Evolutionary conservation across 2,113 vertebrate species (phyloP).

Genomic region (Ochotona curzoniae): DNA sequence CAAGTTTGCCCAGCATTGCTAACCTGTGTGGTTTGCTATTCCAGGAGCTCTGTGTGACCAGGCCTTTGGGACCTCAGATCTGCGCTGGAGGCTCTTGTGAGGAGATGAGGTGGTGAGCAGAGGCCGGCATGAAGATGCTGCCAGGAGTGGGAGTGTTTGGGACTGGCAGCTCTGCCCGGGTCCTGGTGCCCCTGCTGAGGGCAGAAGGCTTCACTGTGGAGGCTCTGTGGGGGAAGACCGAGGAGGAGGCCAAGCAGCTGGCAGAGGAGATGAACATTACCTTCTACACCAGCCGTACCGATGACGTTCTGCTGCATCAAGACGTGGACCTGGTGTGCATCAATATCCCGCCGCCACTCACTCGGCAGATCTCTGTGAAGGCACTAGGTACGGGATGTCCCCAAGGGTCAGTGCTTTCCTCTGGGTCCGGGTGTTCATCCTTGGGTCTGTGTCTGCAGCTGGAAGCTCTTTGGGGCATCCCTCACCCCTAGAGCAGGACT

Average conservation of each 20-base stretch:
- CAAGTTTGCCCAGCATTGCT: not conserved
- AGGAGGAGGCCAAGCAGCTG: constrained; percentile 94
- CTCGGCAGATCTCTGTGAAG: constrained; percentile 97
- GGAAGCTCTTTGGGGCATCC: not conserved
- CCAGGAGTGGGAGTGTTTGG: constrained; percentile 99
- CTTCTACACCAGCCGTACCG: constrained; percentile 95
- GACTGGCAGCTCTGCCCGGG: constrained; percentile 94
- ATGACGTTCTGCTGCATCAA: constrained; percentile 96
- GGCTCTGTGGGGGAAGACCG: constrained; percentile 95
- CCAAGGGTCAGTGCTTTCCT: not conserved
- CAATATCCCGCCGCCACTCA: constrained; percentile 96
- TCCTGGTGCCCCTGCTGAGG: constrained; percentile 94
- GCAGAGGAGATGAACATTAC: constrained; percentile 94
- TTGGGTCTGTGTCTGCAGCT: not conserved
- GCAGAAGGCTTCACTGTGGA: constrained; percentile 96
- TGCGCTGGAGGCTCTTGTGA: not conserved
- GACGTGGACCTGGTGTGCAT: constrained; percentile 98
- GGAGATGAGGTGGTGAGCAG: constrained; percentile 67
- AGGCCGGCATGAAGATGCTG: constrained; percentile 90
- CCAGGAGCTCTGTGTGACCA: constrained; percentile 78
- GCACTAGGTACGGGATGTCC: constrained; percentile 91
- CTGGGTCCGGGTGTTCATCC: not conserved
- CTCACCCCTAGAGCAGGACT: not conserved
- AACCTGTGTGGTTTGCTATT: not conserved
- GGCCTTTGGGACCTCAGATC: not conserved